A percentile compares a stretch with the other conserved stretches of the same genome.
These are phyloP conservation scores for Nemoura dubitans DNA, from an alignment of 2,888 invertebrate genomes.

Conservation along the genomic window DNA sequence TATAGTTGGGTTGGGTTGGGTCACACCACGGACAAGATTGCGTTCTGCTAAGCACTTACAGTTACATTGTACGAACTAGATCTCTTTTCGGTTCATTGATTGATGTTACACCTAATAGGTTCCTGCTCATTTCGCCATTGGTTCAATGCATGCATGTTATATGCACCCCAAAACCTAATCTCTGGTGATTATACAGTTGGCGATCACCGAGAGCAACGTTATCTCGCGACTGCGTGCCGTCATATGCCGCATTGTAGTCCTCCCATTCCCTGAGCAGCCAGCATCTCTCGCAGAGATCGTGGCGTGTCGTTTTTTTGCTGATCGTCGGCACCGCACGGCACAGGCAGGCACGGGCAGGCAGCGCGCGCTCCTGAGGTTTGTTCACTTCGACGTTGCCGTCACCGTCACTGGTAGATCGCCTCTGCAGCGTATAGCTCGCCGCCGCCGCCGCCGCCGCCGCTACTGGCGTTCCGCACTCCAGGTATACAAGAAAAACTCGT, in stretches of 20 bases:
- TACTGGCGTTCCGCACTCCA: constrained; percentile 39
- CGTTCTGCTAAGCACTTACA: too few species aligned
- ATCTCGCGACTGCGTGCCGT: neutral
- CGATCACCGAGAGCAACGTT: neutral
- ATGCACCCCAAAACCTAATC: too few species aligned
- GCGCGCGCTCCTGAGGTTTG: constrained; percentile 26
- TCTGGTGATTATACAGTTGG: too few species aligned
- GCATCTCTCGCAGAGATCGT: neutral
- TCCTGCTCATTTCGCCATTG: too few species aligned
- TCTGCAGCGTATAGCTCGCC: neutral
- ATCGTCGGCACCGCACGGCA: neutral
- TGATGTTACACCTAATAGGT: too few species aligned
- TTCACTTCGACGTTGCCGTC: neutral
- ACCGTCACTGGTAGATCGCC: neutral
- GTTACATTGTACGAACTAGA: too few species aligned
- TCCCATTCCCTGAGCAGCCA: neutral
- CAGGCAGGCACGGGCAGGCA: too few species aligned
- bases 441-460: neutral
- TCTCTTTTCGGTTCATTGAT: too few species aligned
- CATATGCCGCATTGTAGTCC: too few species aligned
- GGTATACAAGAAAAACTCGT: constrained; percentile 16
- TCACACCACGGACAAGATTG: too few species aligned
- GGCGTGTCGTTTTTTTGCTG: neutral
- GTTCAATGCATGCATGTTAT: too few species aligned
- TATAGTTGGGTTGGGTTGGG: too few species aligned